Evolutionary conservation across 2,888 invertebrate genomes (phyloP), one percentile per base, ranked within the genome.

Genomic region (Athalia rosae): DNA sequence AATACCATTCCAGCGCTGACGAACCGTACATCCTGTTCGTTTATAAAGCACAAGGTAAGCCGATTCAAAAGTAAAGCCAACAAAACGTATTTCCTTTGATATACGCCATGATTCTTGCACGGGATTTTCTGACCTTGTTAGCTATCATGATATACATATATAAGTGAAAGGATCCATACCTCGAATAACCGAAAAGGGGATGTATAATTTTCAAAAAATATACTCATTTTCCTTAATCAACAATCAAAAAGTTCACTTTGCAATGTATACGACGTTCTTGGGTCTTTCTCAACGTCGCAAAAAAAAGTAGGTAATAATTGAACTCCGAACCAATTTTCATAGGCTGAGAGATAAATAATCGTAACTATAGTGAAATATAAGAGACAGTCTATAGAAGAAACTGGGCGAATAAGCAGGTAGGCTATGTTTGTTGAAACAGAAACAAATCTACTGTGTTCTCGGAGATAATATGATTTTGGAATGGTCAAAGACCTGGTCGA

Each of bases 81-180:
- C 50, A 48, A 28, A 67, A 67, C 67, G 67, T 67, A 67, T 67
- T 67, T 53, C 67, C 67, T 67, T 67, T 67, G 67, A 67, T 67
- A 64, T 13, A 11, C n/a, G 28, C 28, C 53, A 67, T 67, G 50
- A 67, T 53, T 48, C 48, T 67, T 67, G 50, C 28, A 15, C 41
- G 11, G 67, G 67, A 67, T 53, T 67, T 67, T 28, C 67, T 67
- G 67, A 67, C 67, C 67, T 67, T 53, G 67, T 67, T 67, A 67
- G 67, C 50, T 15, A 11, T 15, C 28, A 67, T 67, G 67, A 28
- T 67, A 53, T 28, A 2, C 67, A 45, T 50, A 28, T 67, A 53
- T 28, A 2, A 67, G 45, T 50, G 28, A 53, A 41, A 67, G 67
- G 67, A 67, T 11, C 50, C 28, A 53, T 67, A 48, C 50, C 53